A percentile compares a stretch with the other conserved stretches of the same genome.
These are phyloP conservation scores for Crypturellus undulatus DNA, from an alignment of 2,113 vertebrate species.

Conservation along the genomic window DNA sequence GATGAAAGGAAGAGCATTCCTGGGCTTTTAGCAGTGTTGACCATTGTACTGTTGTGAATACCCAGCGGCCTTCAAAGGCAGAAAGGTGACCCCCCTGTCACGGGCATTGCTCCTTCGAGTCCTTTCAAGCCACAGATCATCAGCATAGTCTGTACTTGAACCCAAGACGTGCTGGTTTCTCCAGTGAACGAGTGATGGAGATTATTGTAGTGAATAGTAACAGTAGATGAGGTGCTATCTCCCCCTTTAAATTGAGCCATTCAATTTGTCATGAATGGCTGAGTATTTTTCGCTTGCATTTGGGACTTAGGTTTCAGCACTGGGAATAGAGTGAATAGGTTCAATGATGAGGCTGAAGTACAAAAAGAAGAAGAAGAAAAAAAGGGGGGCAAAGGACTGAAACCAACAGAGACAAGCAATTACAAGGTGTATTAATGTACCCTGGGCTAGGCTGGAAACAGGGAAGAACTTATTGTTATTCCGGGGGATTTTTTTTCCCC, in stretches of 20 bases:
- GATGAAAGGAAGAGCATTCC: slow-evolving; percentile 17
- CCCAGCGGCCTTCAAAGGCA: slow-evolving; percentile 45
- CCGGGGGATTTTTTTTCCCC: not conserved
- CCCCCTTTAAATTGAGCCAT: slow-evolving; percentile 65
- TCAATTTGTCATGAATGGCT: slow-evolving; percentile 74
- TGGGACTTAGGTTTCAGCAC: slow-evolving; percentile 85
- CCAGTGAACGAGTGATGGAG: not conserved
- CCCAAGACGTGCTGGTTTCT: slow-evolving; percentile 35
- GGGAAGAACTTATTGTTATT: slow-evolving; percentile 69
- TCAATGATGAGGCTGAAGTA: slow-evolving; percentile 78
- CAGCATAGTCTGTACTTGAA: not conserved
- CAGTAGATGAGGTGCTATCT: slow-evolving; percentile 53
- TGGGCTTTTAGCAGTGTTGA: slow-evolving; percentile 39
- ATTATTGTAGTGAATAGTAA: slow-evolving; percentile 46
- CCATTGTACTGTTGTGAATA: slow-evolving; percentile 52
- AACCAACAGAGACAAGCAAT: slow-evolving; percentile 77
- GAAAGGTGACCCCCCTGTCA: slow-evolving; percentile 51
- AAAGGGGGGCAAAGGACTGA: slow-evolving; percentile 68
- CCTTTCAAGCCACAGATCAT: slow-evolving; percentile 37
- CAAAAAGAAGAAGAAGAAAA: slow-evolving; percentile 78
- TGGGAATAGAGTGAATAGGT: slow-evolving; percentile 78
- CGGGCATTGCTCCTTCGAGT: not conserved
- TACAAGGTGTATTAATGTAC: slow-evolving; percentile 79
- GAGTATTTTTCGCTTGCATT: slow-evolving; percentile 73
- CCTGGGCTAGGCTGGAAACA: slow-evolving; percentile 40